Evolutionary conservation across 2,113 vertebrate species (phyloP), one percentile per base, ranked within the genome.

Genomic region (Oryzias javanicus): DNA sequence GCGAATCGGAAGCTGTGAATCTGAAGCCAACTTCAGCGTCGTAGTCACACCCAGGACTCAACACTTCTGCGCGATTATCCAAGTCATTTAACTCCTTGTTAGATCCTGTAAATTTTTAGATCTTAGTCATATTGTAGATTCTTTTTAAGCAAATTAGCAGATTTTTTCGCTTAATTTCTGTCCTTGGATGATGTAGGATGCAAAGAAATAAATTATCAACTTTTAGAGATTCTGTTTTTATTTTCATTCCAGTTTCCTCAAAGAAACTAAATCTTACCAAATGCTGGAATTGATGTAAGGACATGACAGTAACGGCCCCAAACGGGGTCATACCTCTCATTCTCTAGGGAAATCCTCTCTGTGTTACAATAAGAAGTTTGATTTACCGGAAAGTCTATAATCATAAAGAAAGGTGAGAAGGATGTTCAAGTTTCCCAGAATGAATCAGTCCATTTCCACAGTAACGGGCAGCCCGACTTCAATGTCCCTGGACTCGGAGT

Each of bases 401-500:
- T 7, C 19, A 13, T 49, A 24, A 40, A 49, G 18, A 52, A 64
- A 48, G 17, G 52, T 48, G 49, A 48, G 19, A 5, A 20, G 12
- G 6, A 59, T 17, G 18, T 59, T 1, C 42, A 6, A 5, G 4
- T 29, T 56, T 27, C 71, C 40, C 14, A 14, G 40, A 69, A 18
- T 16, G 8, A 49, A 44, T 91, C 70, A 92, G 79, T 89, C 90
- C 85, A 89, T 74, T 17, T 81, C 91, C 88, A 95, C 89, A 20
- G 82, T 82, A 55, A 35, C 20, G 8, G 90, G 72, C 3, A 86
- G 67, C 24, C 88, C 87, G 1, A 90, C 87, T 69, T 99, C 96
- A 50, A 93, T 55, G 1, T 99, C 97, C 55, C 97, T 78, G 0
- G 94, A 91, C 50, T 80, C 86, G 0, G 96, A 94, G 61, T 93